These are phyloP conservation scores for Catagonus wagneri DNA, from an alignment of 2,113 vertebrate species.

Conservation along the genomic window DNA sequence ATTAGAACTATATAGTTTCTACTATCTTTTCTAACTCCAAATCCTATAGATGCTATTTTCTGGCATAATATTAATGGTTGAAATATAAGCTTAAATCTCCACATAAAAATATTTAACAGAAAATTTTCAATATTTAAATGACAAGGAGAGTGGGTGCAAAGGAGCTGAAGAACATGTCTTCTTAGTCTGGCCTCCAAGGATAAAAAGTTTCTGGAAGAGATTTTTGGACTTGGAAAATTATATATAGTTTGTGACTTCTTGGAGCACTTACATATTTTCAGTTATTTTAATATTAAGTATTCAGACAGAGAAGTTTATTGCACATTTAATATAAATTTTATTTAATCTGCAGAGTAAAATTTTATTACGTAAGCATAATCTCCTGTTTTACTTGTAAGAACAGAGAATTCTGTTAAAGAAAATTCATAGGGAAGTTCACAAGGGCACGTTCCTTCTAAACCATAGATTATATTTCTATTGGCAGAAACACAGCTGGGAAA, in stretches of 20 bases:
- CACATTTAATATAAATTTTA: constrained; percentile 43
- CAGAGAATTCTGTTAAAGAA: background rate
- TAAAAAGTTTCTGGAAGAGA: background rate
- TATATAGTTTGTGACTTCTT: constrained; percentile 16
- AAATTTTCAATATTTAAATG: background rate
- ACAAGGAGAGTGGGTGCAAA: background rate
- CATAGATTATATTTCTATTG: constrained; percentile 22
- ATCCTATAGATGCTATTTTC: constrained; percentile 36
- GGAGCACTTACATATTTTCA: constrained; percentile 8
- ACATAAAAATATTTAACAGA: background rate
- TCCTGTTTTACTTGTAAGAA: constrained; percentile 43
- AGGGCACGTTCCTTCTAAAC: background rate
- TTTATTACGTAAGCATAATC: constrained; percentile 56
- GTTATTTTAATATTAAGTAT: constrained; percentile 39
- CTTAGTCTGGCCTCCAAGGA: constrained; percentile 3
- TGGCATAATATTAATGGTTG: background rate
- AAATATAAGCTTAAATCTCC: background rate
- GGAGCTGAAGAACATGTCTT: background rate
- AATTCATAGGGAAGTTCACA: constrained; percentile 36
- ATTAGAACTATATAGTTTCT: background rate
- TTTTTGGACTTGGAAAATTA: constrained; percentile 34
- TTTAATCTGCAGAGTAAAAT: constrained; percentile 25
- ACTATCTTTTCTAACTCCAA: background rate
- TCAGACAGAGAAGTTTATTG: constrained; percentile 36
- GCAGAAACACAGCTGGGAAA: background rate